These are phyloP conservation scores for Rhopalosiphum nymphaeae DNA, from an alignment of 2,888 invertebrate genomes.

Conservation along the genomic window DNA sequence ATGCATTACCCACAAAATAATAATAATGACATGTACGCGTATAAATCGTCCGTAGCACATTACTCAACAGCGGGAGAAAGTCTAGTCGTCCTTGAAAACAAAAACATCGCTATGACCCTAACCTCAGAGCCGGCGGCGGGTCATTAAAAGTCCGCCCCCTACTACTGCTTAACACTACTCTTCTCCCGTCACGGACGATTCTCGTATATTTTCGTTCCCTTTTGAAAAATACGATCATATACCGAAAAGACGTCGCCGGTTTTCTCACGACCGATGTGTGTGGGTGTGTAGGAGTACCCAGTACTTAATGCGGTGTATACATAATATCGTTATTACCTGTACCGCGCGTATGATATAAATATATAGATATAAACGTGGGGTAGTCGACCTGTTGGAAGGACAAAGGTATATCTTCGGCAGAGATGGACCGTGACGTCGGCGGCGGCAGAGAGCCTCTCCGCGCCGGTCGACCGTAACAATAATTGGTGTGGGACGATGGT, in stretches of 20 bases:
- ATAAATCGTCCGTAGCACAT: slow-evolving; percentile 6
- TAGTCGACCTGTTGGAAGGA: slow-evolving; percentile 64
- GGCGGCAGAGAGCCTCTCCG: slow-evolving; percentile 48
- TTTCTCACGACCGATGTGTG: slow-evolving; percentile 52
- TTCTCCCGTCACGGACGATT: not conserved
- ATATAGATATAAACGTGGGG: slow-evolving; percentile 51
- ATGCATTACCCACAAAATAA: not conserved
- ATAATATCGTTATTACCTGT: slow-evolving; percentile 7
- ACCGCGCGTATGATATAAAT: not conserved
- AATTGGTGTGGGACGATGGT: slow-evolving; percentile 54
- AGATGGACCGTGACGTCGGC: slow-evolving; percentile 65
- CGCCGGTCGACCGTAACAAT: slow-evolving; percentile 62
- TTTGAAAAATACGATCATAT: slow-evolving; percentile 48
- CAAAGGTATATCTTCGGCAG: slow-evolving; percentile 64
- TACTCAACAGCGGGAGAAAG: slow-evolving; percentile 61
- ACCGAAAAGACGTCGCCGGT: not conserved
- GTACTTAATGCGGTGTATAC: not conserved
- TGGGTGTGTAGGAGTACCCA: slow-evolving; percentile 44
- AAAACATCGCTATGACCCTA: slow-evolving; percentile 57
- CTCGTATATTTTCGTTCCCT: slow-evolving; percentile 24
- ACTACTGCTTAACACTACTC: not conserved
- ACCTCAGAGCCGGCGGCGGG: slow-evolving; percentile 56
- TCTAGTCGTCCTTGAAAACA: slow-evolving; percentile 64
- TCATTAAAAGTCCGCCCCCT: slow-evolving; percentile 62
- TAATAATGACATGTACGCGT: not conserved